These are phyloP conservation scores for Typhlichthys eigenmanni DNA, from an alignment of 2,797 vertebrate species.

Conservation along the genomic window DNA sequence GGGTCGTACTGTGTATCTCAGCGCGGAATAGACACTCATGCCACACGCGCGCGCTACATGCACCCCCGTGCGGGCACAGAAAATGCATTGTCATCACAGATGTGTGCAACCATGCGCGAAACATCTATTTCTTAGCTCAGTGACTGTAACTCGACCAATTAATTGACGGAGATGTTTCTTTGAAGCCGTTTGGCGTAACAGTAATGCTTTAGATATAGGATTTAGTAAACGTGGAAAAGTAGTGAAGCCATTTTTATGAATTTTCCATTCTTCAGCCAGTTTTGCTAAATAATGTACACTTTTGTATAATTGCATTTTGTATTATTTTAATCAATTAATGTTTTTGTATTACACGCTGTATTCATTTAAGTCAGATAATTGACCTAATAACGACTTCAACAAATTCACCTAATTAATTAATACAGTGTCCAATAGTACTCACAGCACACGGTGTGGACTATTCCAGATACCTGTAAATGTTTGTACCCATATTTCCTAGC, in stretches of 20 bases:
- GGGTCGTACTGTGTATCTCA: constrained; percentile 33
- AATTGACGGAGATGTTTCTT: constrained; percentile 14
- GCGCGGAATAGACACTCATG: constrained; percentile 53
- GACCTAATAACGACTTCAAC: too few relatives aligned
- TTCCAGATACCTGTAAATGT: too few relatives aligned
- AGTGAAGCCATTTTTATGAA: too few relatives aligned
- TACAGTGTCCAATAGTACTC: too few relatives aligned
- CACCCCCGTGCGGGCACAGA: constrained; percentile 2
- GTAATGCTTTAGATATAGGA: constrained; percentile 50
- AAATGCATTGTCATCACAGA: too few relatives aligned
- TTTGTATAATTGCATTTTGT: background rate
- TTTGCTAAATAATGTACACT: background rate
- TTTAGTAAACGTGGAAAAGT: constrained; percentile 12
- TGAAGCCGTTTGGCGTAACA: constrained; percentile 25
- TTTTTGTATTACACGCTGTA: too few relatives aligned
- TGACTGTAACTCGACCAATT: constrained; percentile 28
- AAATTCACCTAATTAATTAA: too few relatives aligned
- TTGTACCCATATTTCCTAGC: too few relatives aligned
- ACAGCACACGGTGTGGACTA: too few relatives aligned
- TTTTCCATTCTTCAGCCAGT: background rate
- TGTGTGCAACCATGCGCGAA: background rate
- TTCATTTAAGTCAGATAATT: too few relatives aligned
- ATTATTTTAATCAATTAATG: background rate
- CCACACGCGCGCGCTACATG: constrained; percentile 34
- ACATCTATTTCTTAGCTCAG: constrained; percentile 15